phyloP scores from a whole-genome alignment of 2,113 vertebrate species.

The Cromileptes altivelis region DNA sequence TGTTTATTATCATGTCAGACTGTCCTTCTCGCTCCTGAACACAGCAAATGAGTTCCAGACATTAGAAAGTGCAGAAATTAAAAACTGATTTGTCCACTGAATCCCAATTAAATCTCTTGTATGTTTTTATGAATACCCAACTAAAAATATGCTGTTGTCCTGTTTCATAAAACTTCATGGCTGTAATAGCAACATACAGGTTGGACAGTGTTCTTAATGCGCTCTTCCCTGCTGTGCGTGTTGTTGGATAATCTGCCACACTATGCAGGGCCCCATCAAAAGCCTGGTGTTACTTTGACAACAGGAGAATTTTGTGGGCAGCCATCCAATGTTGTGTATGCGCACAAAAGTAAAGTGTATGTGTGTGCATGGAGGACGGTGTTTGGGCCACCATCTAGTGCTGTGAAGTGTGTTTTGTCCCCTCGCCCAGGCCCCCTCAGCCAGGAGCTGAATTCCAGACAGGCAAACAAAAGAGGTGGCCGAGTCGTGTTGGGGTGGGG shows the following conservation, averaged over 20 bases:
- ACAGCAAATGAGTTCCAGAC: background rate
- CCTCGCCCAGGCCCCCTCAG: conserved; percentile 68
- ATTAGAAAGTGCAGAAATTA: background rate
- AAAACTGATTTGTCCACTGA: background rate
- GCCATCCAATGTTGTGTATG: conserved; percentile 13
- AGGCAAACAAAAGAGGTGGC: conserved; percentile 78
- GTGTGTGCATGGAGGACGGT: conserved; percentile 27
- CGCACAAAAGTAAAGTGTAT: conserved; percentile 26
- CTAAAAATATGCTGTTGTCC: background rate
- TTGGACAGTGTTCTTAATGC: background rate
- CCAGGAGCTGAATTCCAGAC: conserved; percentile 82
- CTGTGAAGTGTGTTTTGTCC: conserved; percentile 58
- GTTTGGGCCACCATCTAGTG: conserved; percentile 39
- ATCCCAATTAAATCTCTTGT: background rate
- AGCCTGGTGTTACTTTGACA: conserved; percentile 53
- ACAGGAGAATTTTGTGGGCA: conserved; percentile 40
- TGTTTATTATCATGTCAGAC: background rate
- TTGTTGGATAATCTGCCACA: conserved; percentile 38
- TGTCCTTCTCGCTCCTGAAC: background rate
- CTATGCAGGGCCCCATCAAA: conserved; percentile 47
- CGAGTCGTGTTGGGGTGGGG: conserved; percentile 29
- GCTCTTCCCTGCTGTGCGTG: background rate
- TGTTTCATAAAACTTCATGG: background rate
- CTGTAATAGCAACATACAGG: background rate
- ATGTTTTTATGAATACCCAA: background rate